These are phyloP conservation scores for Drosophila asahinai DNA, from an alignment of 1,140 invertebrate species.

Conservation along the genomic window DNA sequence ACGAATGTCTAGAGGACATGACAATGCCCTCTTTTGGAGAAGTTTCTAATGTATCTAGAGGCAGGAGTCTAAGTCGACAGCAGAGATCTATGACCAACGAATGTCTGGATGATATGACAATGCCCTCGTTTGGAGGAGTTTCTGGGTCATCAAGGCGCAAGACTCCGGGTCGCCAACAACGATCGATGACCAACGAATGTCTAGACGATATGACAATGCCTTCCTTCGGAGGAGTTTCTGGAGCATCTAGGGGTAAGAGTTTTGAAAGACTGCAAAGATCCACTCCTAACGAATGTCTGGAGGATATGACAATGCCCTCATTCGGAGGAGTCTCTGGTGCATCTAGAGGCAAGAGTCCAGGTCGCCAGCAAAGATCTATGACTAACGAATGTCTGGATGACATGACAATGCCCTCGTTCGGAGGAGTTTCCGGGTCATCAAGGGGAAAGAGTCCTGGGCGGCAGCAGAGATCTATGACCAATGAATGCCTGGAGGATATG, in stretches of 20 bases:
- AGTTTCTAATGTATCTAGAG: not conserved
- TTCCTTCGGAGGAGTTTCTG: not conserved
- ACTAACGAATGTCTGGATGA: slow-evolving; percentile 29
- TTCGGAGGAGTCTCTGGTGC: not conserved
- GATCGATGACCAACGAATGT: slow-evolving; percentile 14
- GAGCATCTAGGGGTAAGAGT: not conserved
- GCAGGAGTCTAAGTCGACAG: not conserved
- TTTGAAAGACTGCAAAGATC: not conserved
- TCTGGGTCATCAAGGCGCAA: not conserved
- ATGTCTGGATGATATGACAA: slow-evolving; percentile 13
- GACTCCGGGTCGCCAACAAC: not conserved
- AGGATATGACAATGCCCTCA: slow-evolving; percentile 6
- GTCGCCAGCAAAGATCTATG: not conserved
- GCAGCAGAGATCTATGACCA: not conserved
- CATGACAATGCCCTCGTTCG: slow-evolving; percentile 20
- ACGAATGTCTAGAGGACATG: slow-evolving; percentile 18
- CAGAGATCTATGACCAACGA: not conserved
- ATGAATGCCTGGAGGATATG: slow-evolving; percentile 12
- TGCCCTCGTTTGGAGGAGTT: slow-evolving; percentile 2
- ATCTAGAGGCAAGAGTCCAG: not conserved
- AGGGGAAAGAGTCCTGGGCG: no score
- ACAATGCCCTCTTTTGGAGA: slow-evolving; percentile 8
- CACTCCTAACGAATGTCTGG: not conserved
- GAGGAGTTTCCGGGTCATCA: no score
- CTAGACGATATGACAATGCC: slow-evolving; percentile 39